phyloP scores from a whole-genome alignment of 2,888 invertebrate genomes.

The Lysandra coridon region DNA sequence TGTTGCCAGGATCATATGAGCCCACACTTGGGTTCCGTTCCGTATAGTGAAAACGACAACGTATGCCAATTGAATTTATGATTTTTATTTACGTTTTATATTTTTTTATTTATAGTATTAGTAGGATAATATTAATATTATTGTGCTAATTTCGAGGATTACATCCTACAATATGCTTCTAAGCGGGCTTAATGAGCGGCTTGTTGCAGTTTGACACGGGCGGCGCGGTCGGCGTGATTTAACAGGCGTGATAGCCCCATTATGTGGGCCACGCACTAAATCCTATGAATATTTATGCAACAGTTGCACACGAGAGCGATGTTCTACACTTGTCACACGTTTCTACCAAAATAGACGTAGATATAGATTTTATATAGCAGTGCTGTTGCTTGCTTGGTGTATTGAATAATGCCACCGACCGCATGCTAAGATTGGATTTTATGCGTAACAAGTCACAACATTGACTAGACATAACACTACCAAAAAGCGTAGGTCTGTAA shows the following conservation, averaged over 20 bases:
- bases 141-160: constrained; percentile 60
- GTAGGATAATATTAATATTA: constrained; percentile 34
- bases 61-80: neutral
- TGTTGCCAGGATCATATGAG: neutral
- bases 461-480: no score
- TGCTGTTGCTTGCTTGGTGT: no score
- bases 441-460: no score
- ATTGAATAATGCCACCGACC: no score
- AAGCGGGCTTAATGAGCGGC: constrained; percentile 69
- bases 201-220: constrained; percentile 71
- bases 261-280: constrained; percentile 55
- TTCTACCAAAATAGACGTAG: neutral
- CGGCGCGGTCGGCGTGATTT: constrained; percentile 40
- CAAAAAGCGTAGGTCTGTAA: no score
- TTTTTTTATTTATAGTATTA: no score
- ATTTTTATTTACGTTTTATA: neutral
- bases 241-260: constrained; percentile 63
- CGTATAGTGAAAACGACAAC: neutral
- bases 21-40: neutral
- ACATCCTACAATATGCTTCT: constrained; percentile 61
- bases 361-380: no score
- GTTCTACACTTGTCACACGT: neutral
- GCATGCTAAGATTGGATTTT: no score
- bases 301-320: neutral
- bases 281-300: constrained; percentile 19